Conservation (phyloP, 2,113 vertebrate genomes). For the Sylvia atricapilla region DNA sequence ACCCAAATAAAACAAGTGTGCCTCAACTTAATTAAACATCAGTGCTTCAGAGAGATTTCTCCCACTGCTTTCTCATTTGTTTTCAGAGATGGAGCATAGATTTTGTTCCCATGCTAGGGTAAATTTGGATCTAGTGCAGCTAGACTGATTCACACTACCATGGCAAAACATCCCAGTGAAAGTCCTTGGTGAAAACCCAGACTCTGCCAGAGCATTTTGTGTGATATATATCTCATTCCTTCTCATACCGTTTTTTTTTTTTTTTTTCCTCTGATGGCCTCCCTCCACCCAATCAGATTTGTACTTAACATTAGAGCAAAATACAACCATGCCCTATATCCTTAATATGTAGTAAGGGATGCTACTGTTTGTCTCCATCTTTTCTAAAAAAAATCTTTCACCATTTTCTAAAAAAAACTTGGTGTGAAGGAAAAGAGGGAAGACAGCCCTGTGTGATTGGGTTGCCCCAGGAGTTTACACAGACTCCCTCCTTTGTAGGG, state of each 20-base stretch:
- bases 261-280: neutral
- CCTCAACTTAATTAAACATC: neutral
- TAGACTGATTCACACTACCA: neutral
- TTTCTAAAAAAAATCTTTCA: neutral
- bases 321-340: neutral
- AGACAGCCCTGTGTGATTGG: rapidly evolving
- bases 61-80: neutral
- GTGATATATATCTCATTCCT: neutral
- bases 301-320: neutral
- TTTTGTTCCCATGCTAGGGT: neutral
- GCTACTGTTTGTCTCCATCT: neutral
- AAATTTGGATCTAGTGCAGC: neutral
- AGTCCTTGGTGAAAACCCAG: neutral
- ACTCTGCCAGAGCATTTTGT: neutral
- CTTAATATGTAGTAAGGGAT: neutral
- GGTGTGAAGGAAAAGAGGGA: rapidly evolving
- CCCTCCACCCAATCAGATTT: neutral
- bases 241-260: neutral
- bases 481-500: rapidly evolving
- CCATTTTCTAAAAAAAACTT: neutral
- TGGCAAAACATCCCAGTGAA: neutral
- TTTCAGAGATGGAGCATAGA: neutral
- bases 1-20: neutral
- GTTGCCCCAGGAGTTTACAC: neutral
- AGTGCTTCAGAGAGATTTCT: neutral